A percentile compares a stretch with the other conserved stretches of the same genome.
Evolutionary conservation across 2,888 invertebrate genomes (phyloP).

Genomic region (Lycocerus yunnanus): DNA sequence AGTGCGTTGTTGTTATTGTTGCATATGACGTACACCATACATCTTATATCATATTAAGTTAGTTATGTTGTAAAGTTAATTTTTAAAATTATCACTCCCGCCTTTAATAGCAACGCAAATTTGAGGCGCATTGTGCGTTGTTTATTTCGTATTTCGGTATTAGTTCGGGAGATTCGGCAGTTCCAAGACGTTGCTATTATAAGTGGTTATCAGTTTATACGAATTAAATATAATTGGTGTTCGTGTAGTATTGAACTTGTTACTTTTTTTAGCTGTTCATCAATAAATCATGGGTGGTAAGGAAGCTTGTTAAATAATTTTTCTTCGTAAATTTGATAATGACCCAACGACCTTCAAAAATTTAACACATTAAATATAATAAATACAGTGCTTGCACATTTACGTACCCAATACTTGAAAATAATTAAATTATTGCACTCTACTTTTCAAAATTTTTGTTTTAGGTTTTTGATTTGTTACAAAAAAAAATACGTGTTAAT

Average conservation of each 20-base stretch:
- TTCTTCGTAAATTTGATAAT: not conserved
- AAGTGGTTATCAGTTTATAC: not conserved
- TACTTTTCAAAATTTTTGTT: not conserved
- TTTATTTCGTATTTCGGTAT: not conserved
- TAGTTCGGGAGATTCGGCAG: not conserved
- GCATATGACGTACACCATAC: too few species aligned
- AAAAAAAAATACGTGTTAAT: not conserved
- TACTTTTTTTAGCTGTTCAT: not conserved
- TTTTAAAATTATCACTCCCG: not conserved
- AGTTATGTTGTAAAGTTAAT: not conserved
- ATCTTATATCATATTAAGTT: too few species aligned
- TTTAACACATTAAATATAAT: not conserved
- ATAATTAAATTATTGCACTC: too few species aligned
- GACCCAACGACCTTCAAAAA: not conserved
- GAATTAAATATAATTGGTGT: not conserved
- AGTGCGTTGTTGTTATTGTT: too few species aligned
- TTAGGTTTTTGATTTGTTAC: not conserved
- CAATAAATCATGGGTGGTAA: not conserved
- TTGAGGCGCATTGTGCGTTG: not conserved
- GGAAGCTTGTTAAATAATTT: not conserved
- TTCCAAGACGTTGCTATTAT: not conserved
- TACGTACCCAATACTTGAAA: too few species aligned
- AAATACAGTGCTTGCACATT: too few species aligned
- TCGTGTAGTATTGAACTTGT: not conserved
- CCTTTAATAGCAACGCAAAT: not conserved